A percentile compares a stretch with the other conserved stretches of the same genome.
phyloP scores from a whole-genome alignment of 2,797 vertebrate genomes.

The Hephaestus fuliginosus region DNA sequence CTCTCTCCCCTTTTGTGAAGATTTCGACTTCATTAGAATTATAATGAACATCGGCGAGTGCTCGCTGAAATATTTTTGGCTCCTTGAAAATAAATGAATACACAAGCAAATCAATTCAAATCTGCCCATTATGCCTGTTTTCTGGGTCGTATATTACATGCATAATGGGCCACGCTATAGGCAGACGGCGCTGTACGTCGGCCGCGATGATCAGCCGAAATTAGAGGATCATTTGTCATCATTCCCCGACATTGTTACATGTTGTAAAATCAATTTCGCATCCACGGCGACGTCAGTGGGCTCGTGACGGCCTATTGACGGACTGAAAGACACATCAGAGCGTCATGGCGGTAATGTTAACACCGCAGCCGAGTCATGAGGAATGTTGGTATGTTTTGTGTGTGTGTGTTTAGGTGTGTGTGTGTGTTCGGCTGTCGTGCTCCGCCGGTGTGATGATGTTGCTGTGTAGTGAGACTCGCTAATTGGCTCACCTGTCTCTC shows the following conservation, averaged over 20 bases:
- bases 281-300: conserved; percentile 28
- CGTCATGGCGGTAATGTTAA: conserved; percentile 46
- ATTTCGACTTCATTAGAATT: conserved; percentile 82
- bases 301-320: conserved; percentile 47
- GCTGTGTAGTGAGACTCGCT: conserved; percentile 82
- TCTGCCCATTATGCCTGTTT: conserved; percentile 69
- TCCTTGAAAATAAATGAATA: conserved; percentile 73
- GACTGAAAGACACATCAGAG: conserved; percentile 36
- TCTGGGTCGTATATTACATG: conserved; percentile 61
- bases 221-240: conserved; percentile 70
- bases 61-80: conserved; percentile 76
- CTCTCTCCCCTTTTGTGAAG: conserved; percentile 71
- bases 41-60: conserved; percentile 76
- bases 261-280: conserved; percentile 61
- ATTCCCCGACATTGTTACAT: conserved; percentile 30
- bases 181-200: conserved; percentile 21
- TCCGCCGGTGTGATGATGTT: conserved; percentile 78
- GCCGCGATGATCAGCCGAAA: conserved; percentile 53
- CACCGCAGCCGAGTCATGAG: conserved; percentile 48
- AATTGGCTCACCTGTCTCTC: conserved; percentile 88
- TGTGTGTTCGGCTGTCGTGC: conserved; percentile 66
- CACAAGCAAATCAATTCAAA: conserved; percentile 74
- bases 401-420: conserved; percentile 38
- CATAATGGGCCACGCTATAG: conserved; percentile 58
- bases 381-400: conserved; percentile 15